Conservation (phyloP, 1,140 invertebrate genomes). For the Pygmarrhopalites habei region DNA sequence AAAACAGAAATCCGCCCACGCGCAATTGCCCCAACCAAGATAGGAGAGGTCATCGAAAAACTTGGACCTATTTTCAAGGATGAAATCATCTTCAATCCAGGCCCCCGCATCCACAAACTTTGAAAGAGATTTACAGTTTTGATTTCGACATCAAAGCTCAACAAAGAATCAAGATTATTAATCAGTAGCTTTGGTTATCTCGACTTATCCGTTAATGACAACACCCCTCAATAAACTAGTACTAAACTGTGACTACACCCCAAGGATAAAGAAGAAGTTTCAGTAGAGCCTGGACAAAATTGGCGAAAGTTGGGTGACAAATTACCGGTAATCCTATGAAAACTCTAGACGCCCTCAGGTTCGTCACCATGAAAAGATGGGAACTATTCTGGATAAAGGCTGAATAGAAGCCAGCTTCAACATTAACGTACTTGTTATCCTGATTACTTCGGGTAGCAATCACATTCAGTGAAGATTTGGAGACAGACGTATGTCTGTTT, state of each 20-base stretch:
- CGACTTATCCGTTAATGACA: neutral
- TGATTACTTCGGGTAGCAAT: neutral
- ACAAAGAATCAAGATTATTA: neutral
- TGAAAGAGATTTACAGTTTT: neutral
- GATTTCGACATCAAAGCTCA: neutral
- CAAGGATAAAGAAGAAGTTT: neutral
- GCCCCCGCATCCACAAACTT: neutral
- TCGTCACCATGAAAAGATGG: neutral
- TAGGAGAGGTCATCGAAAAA: neutral
- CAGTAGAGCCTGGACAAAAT: neutral
- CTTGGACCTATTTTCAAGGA: neutral
- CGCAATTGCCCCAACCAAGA: neutral
- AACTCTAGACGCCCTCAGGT: neutral
- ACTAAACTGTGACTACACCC: too few species aligned
- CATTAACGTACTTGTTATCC: neutral
- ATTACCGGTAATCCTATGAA: neutral
- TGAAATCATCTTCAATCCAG: neutral
- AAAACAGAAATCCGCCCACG: too few species aligned
- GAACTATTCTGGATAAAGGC: neutral
- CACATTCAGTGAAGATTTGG: neutral
- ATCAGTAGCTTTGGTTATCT: constrained; percentile 2
- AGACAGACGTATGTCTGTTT: neutral
- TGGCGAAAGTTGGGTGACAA: neutral
- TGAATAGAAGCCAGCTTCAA: neutral
- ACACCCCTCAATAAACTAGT: neutral